Conservation (phyloP, 2,797 vertebrate genomes). For the Chaunax sp. region DNA sequence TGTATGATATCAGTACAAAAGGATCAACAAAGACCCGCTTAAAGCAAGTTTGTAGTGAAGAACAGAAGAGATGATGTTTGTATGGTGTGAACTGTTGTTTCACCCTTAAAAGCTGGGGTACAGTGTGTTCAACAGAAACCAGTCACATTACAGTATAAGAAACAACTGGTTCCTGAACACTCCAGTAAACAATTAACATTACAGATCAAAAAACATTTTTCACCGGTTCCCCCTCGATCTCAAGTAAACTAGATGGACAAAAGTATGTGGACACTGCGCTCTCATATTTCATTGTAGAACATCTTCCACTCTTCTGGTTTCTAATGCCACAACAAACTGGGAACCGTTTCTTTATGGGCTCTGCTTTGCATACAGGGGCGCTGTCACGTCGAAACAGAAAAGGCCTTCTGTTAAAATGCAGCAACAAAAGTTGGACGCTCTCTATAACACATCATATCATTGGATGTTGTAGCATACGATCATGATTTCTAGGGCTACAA, state of each 20-base stretch:
- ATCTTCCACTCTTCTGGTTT: not conserved
- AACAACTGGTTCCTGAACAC: not conserved
- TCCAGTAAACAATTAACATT: not conserved
- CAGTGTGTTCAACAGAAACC: not conserved
- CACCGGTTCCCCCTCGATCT: not conserved
- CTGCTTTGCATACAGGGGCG: not conserved
- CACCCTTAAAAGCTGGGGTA: not conserved
- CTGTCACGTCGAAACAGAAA: not conserved
- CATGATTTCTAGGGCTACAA: too few relatives aligned
- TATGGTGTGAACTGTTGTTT: not conserved
- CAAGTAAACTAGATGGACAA: not conserved
- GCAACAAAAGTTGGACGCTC: not conserved
- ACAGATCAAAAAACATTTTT: not conserved
- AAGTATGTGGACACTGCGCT: conserved; percentile 19
- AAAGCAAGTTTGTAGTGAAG: not conserved
- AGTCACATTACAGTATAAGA: not conserved
- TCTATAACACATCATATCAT: not conserved
- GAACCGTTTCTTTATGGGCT: not conserved
- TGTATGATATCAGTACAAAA: not conserved
- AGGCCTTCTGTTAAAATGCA: not conserved
- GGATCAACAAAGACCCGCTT: not conserved
- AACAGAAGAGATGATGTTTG: not conserved
- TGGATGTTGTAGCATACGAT: not conserved
- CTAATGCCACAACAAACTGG: not conserved
- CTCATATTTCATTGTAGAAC: not conserved